These are phyloP conservation scores for Oceanites oceanicus DNA, from an alignment of 2,113 vertebrate genomes.

Conservation along the genomic window DNA sequence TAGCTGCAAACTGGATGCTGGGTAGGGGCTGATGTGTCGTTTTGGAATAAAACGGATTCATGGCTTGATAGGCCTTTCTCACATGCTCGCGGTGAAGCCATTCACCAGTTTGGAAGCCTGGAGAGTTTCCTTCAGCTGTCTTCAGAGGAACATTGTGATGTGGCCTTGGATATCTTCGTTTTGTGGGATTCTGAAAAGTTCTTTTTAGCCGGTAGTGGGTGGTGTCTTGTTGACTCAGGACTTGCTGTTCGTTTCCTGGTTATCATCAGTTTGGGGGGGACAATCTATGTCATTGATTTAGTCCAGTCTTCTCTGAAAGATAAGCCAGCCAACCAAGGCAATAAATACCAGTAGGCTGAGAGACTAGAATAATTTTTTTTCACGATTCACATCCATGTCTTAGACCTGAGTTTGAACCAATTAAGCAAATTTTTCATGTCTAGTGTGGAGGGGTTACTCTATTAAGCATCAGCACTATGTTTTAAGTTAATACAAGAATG, in stretches of 20 bases:
- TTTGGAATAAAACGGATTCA: neutral
- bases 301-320: neutral
- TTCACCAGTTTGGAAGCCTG: neutral
- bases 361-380: neutral
- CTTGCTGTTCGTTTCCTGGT: neutral
- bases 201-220: neutral
- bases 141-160: neutral
- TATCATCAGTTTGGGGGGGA: neutral
- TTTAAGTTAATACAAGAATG: neutral
- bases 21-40: neutral
- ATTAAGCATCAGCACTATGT: neutral
- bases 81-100: fast-evolving
- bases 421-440: neutral
- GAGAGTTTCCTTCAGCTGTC: neutral
- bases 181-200: neutral
- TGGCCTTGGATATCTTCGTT: neutral
- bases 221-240: neutral
- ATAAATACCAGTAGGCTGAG: neutral
- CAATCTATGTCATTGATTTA: neutral
- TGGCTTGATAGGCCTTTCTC: fast-evolving
- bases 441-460: neutral
- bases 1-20: neutral
- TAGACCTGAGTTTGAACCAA: neutral
- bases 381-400: neutral
- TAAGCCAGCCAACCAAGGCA: neutral